phyloP scores from a whole-genome alignment of 1,140 invertebrate genomes.

The Drosophila carrolli region DNA sequence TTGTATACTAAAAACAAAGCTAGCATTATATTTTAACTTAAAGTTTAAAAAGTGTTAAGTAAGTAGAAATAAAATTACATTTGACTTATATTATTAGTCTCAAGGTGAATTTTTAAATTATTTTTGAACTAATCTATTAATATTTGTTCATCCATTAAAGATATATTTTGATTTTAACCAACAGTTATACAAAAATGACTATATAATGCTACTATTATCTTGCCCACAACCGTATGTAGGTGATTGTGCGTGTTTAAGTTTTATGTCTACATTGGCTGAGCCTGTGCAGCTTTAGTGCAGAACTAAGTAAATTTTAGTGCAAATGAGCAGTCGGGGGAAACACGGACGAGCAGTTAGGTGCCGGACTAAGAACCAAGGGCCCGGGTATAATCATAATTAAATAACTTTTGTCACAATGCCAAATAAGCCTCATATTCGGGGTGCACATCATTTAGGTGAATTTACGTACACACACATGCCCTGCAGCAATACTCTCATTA shows the following conservation, averaged over 20 bases:
- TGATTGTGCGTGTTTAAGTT: constrained; percentile 66
- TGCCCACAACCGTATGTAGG: constrained; percentile 8
- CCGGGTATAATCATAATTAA: constrained; percentile 76
- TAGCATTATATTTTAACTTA: too few relatives aligned
- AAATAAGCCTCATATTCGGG: constrained; percentile 57
- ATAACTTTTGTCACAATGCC: constrained; percentile 79
- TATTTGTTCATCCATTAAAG: too few relatives aligned
- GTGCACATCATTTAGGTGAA: constrained; percentile 73
- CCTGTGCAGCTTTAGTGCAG: constrained; percentile 74
- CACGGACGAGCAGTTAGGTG: constrained; percentile 58
- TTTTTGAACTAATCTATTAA: too few relatives aligned
- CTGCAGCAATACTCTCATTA: constrained; percentile 61
- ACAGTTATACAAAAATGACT: too few relatives aligned
- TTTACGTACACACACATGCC: constrained; percentile 61
- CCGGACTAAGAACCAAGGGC: constrained; percentile 49
- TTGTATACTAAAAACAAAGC: too few relatives aligned
- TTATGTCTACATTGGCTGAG: constrained; percentile 74
- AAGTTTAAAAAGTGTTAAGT: too few relatives aligned
- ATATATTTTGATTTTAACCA: too few relatives aligned
- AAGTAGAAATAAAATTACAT: too few relatives aligned
- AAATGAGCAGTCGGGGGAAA: constrained; percentile 68
- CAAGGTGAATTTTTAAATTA: too few relatives aligned
- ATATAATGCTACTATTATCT: background rate
- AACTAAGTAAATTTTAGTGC: constrained; percentile 76
- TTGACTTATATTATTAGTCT: too few relatives aligned